These are phyloP conservation scores for Carcharodon carcharias DNA, from an alignment of 2,797 vertebrate species.

Conservation along the genomic window DNA sequence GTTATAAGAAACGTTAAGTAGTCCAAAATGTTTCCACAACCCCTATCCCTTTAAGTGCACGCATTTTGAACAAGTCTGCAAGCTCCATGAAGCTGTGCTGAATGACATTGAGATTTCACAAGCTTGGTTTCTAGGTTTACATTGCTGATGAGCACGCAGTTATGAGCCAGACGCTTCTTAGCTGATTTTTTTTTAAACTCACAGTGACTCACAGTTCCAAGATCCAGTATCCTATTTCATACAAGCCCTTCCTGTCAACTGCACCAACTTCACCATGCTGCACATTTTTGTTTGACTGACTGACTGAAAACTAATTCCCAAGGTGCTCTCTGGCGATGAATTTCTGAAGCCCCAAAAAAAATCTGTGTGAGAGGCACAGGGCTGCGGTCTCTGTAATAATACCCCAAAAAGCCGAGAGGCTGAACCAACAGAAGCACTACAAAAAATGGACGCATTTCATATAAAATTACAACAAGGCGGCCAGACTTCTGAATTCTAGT, in stretches of 20 bases:
- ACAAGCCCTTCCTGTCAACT: constrained; percentile 8
- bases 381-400: background rate
- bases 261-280: background rate
- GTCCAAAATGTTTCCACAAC: background rate
- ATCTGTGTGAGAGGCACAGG: background rate
- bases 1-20: background rate
- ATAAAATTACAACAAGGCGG: background rate
- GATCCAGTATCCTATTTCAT: constrained; percentile 7
- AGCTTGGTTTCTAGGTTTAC: background rate
- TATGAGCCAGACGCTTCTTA: background rate
- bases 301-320: constrained; percentile 16
- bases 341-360: background rate
- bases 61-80: background rate
- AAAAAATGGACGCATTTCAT: background rate
- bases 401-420: too few relatives aligned
- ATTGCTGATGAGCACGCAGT: background rate
- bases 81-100: background rate
- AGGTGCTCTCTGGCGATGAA: background rate
- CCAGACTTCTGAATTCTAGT: background rate
- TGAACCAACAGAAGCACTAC: background rate
- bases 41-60: background rate
- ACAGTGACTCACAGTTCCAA: constrained; percentile 21
- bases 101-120: background rate
- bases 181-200: constrained; percentile 3
- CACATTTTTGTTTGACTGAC: background rate